Base-by-base conservation (phyloP, 2,888 invertebrate species). In the Dorcus hopei region DNA sequence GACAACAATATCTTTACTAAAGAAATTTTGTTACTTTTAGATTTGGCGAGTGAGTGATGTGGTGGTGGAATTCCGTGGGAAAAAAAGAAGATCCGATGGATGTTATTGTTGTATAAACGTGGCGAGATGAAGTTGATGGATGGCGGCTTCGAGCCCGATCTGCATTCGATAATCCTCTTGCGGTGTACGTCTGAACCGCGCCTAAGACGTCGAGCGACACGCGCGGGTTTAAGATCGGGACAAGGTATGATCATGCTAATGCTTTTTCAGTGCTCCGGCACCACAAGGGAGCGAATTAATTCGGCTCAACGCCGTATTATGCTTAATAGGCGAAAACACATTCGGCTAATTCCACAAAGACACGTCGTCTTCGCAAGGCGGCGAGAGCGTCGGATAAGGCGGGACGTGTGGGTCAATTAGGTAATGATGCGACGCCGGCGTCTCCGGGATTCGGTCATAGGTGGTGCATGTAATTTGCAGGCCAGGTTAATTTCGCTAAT, bases 191-290 rank as follows among this genome's bases (percentile, higher is more conserved):
- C 72, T 73, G 74, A 73, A 75, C 73, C 75, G 71, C 76, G 68
- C 67, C 73, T 73, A 75, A 76, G 75, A 76, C 70, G 72, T 66
- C 66, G 68, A 69, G 73, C 73, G 74, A 72, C 74, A 72, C 73
- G 70, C 72, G 68, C 67, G 68, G 76, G 74, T 73, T 73, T 76
- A 77, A 77, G 76, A 76, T 73, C 67, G 69, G 75, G 74, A 75
- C 76, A 75, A 77, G 76, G 76, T 77, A 77, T 72, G 77, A 77
- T 77, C 77, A 74, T 74, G 74, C 74, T 78, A 78, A 78, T 77
- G 77, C 78, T 74, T 77, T 77, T 76, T 72, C 77, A 72, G 71
- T 76, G 77, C 77, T 76, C 65, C 70, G 67, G 65, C 67, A 75
- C 76, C 76, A 73, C 76, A 77, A 76, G 74, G 73, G 74, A 74